Evolutionary conservation across 2,888 invertebrate genomes (phyloP), one percentile per base, ranked within the genome.

Genomic region (Drosophila fulvimacula): DNA sequence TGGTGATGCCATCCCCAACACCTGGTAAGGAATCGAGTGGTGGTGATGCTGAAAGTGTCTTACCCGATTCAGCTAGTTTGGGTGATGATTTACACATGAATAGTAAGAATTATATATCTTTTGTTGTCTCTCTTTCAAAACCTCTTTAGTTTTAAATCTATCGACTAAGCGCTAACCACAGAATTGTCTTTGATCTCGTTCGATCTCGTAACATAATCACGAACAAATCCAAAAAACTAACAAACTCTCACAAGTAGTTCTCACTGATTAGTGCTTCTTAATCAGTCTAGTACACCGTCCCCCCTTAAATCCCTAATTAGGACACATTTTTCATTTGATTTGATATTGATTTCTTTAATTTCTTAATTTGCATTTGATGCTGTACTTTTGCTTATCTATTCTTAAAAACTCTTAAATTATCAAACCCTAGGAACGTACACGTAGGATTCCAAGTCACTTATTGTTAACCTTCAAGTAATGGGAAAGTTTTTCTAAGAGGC

Each of bases 1-100:
- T 98, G 81, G 96, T 98, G 70, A 96, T 97, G 94, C 97, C 97
- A 38, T 95, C 96, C 68, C 95, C 94, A 91, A 95, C 95, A 88
- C 96, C 96, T 42, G 96, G 97, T 10, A 97, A 96, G 92, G 97
- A 97, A 93, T 97, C 96, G 70, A 96, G 96, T 61, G 95, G 95
- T 67, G 95, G 96, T 61, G 97, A 97, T 93, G 94, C 96, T 75
- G 97, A 97, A 93, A 97, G 97, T 74, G 96, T 97, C 41, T 94
- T 96, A 39, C 95, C 97, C 1, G 97, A 97, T 93, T 96, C 97
- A 7, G 96, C 96, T 76, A 97, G 97, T 91, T 94, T 97, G 82
- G 96, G 96, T 79, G 97, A 97, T 90, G 94, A 97, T 91, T 93
- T 95, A 81, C 92, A 93, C 88, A 94, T 95, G 91, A 93, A 95